Conservation (phyloP, 2,797 vertebrate species). For the Tarsius wallacei region DNA sequence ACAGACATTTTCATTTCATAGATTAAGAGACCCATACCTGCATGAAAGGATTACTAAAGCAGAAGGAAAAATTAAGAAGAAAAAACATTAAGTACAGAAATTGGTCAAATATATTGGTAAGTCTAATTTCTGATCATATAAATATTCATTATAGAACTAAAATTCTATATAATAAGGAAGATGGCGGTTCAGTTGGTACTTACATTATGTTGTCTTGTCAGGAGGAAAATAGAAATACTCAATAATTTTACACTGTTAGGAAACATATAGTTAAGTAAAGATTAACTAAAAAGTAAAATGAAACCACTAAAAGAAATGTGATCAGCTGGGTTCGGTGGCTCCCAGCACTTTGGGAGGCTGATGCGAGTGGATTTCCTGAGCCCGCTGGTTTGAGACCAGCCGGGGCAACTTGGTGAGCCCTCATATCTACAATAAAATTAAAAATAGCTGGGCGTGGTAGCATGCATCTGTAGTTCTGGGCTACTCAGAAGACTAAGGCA, state of each 20-base stretch:
- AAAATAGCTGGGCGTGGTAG: no score
- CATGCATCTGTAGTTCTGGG: no score
- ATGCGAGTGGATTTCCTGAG: no score
- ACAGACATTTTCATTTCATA: neutral
- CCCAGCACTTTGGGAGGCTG: no score
- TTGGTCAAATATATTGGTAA: neutral
- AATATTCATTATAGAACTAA: neutral
- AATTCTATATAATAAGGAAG: constrained; percentile 50
- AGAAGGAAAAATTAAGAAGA: neutral
- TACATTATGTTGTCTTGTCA: neutral
- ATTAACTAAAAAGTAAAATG: constrained; percentile 28
- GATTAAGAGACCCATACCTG: neutral
- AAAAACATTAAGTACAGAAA: constrained; percentile 12
- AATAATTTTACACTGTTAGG: constrained; percentile 5
- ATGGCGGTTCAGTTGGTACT: neutral
- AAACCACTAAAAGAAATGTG: constrained; percentile 52
- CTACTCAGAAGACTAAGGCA: no score
- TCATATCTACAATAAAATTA: no score
- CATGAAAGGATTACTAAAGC: neutral
- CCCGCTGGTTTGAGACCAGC: no score
- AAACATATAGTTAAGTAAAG: constrained; percentile 17
- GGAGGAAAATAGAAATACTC: constrained; percentile 25
- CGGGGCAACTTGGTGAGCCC: no score
- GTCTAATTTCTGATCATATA: constrained; percentile 31
- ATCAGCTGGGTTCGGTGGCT: neutral